Evolutionary conservation across 2,797 vertebrate genomes (phyloP).

Genomic region (Echeneis naucrates): DNA sequence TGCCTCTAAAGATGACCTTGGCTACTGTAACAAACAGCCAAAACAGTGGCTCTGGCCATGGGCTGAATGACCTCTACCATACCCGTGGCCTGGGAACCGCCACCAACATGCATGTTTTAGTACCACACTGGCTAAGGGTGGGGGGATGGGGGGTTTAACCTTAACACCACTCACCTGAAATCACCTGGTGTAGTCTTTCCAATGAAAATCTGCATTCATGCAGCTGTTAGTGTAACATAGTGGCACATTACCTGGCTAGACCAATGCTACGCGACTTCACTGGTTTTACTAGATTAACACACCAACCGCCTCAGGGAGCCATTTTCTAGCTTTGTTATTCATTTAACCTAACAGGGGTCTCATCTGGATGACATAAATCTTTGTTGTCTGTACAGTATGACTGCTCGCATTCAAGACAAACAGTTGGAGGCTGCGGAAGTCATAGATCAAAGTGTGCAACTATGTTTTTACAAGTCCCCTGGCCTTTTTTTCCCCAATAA

Average conservation of each 20-base stretch:
- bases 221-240: conserved; percentile 28
- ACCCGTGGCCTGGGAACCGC: conserved; percentile 28
- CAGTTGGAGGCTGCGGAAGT: conserved; percentile 23
- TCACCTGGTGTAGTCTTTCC: conserved; percentile 37
- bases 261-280: conserved; percentile 21
- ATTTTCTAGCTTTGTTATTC: conserved; percentile 47
- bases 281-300: conserved; percentile 45
- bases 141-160: too few species aligned
- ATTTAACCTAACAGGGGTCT: conserved; percentile 43
- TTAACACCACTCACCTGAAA: conserved; percentile 26
- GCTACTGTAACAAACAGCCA: conserved; percentile 35
- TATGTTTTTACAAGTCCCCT: conserved; percentile 35
- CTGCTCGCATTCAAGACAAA: conserved; percentile 44
- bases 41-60: conserved; percentile 21
- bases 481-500: conserved; percentile 36
- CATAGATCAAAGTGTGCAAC: conserved; percentile 58
- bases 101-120: conserved; percentile 22
- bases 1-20: conserved; percentile 49
- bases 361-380: conserved; percentile 42
- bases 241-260: conserved; percentile 49
- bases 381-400: conserved; percentile 30
- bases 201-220: conserved; percentile 46
- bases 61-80: conserved; percentile 40
- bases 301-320: conserved; percentile 32
- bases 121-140: conserved; percentile 26